These are phyloP conservation scores for Centropus unirufus DNA, from an alignment of 2,113 vertebrate genomes.

Conservation along the genomic window DNA sequence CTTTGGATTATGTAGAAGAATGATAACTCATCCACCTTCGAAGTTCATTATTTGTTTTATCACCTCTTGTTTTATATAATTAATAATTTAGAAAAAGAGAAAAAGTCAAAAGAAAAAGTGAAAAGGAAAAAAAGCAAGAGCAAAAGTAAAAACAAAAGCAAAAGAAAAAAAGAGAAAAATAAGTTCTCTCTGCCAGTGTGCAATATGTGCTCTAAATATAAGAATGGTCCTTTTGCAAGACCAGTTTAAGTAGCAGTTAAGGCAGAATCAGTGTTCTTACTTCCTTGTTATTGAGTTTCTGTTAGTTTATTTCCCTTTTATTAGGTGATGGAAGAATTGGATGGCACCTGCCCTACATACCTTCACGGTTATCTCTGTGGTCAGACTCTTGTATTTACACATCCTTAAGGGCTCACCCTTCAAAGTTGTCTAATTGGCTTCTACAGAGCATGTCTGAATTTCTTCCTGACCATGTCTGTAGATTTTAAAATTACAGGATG, in stretches of 20 bases:
- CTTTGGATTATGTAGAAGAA: not conserved
- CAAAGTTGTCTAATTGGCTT: conserved; percentile 15
- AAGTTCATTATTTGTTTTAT: not conserved
- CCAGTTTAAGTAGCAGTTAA: not conserved
- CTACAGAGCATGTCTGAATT: not conserved
- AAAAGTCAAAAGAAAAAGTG: not conserved
- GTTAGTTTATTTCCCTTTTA: not conserved
- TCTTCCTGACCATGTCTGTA: not conserved
- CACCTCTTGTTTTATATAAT: not conserved
- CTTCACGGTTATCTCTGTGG: conserved; percentile 40
- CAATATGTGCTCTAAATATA: not conserved
- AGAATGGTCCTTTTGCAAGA: not conserved
- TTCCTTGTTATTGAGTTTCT: not conserved
- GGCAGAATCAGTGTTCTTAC: not conserved
- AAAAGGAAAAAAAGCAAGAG: too few species aligned
- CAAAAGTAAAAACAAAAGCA: accelerated
- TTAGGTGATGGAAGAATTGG: not conserved
- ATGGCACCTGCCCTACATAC: not conserved
- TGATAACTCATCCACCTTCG: not conserved
- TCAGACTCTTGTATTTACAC: conserved; percentile 12
- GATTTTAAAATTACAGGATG: conserved; percentile 10
- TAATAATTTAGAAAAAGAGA: not conserved
- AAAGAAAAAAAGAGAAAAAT: accelerated
- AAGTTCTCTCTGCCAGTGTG: not conserved
- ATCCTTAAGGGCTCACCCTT: not conserved